Percentiles rank a stretch among this genome's conserved stretches.
These are phyloP conservation scores for Dufourea novaeangliae DNA, from an alignment of 1,140 invertebrate genomes.

Conservation along the genomic window DNA sequence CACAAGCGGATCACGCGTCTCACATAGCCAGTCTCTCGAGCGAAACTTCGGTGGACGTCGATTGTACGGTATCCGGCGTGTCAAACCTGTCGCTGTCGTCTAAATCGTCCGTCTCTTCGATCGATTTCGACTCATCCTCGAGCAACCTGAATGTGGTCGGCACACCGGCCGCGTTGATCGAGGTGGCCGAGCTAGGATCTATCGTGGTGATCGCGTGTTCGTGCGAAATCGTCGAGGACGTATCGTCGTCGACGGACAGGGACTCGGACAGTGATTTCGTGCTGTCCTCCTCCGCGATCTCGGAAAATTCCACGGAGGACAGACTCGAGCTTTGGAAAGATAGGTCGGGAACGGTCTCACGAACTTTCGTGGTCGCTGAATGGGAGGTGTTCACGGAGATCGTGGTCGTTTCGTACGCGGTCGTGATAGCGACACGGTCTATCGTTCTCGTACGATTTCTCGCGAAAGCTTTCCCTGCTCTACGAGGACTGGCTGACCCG, in stretches of 20 bases:
- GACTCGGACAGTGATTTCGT: conserved; percentile 20
- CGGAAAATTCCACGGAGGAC: conserved; percentile 1
- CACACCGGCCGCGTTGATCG: conserved; percentile 33
- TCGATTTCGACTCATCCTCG: conserved; percentile 26
- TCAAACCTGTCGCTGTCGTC: conserved; percentile 21
- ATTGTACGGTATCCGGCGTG: background rate
- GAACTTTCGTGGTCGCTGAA: conserved; percentile 47
- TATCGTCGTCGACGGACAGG: conserved; percentile 37
- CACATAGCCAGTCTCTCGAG: conserved; percentile 50
- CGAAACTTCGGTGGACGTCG: conserved; percentile 19
- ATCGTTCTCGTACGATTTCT: conserved; percentile 25
- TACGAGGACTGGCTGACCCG: background rate
- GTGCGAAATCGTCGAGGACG: conserved; percentile 39
- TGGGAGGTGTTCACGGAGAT: background rate
- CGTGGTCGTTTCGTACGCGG: conserved; percentile 1
- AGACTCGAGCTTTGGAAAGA: conserved; percentile 5
- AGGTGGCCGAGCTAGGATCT: conserved; percentile 21
- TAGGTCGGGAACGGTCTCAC: conserved; percentile 38
- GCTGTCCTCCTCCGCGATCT: conserved; percentile 23
- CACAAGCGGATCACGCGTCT: background rate
- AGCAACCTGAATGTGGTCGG: conserved; percentile 36
- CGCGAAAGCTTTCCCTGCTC: conserved; percentile 26
- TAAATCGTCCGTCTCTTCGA: background rate
- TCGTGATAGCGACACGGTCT: background rate
- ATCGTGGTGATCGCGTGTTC: conserved; percentile 26